A percentile compares a stretch with the other conserved stretches of the same genome.
phyloP scores from a whole-genome alignment of 2,888 invertebrate genomes.

The Apotomis betuletana region DNA sequence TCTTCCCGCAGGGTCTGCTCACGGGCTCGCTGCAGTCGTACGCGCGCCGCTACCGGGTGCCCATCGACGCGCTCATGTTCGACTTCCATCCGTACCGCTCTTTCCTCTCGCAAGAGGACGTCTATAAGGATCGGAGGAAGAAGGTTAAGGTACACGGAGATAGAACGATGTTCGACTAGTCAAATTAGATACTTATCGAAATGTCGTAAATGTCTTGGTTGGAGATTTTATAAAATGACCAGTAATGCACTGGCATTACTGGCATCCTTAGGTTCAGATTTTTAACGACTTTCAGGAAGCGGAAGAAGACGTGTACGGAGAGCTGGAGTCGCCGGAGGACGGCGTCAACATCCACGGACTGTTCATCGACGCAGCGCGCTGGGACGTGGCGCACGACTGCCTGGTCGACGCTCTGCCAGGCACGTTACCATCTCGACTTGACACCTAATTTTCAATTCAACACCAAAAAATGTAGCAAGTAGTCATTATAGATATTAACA shows the following conservation, averaged over 20 bases:
- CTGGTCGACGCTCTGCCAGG: conserved; percentile 92
- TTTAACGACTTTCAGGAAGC: conserved; percentile 45
- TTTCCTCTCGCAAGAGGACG: conserved; percentile 86
- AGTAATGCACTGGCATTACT: too few species aligned
- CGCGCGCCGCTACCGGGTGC: conserved; percentile 92
- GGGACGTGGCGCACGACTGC: conserved; percentile 86
- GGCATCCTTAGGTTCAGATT: neutral
- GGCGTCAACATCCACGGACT: conserved; percentile 91
- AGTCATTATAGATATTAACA: too few species aligned
- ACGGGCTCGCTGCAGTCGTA: conserved; percentile 95
- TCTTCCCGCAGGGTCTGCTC: conserved; percentile 96
- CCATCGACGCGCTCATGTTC: conserved; percentile 93
- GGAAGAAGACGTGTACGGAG: conserved; percentile 79
- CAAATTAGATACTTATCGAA: too few species aligned
- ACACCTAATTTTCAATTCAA: too few species aligned
- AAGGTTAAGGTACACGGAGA: conserved; percentile 55
- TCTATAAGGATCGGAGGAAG: conserved; percentile 75
- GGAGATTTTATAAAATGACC: too few species aligned
- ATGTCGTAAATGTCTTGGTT: too few species aligned
- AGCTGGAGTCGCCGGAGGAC: conserved; percentile 83
- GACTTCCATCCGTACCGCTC: conserved; percentile 87
- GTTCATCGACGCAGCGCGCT: conserved; percentile 94
- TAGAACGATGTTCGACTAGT: too few species aligned
- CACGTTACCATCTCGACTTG: conserved; percentile 44
- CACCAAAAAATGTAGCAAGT: too few species aligned